A percentile compares a stretch with the other conserved stretches of the same genome.
These are phyloP conservation scores for Leucophenga montana DNA, from an alignment of 2,888 invertebrate species.

Conservation along the genomic window DNA sequence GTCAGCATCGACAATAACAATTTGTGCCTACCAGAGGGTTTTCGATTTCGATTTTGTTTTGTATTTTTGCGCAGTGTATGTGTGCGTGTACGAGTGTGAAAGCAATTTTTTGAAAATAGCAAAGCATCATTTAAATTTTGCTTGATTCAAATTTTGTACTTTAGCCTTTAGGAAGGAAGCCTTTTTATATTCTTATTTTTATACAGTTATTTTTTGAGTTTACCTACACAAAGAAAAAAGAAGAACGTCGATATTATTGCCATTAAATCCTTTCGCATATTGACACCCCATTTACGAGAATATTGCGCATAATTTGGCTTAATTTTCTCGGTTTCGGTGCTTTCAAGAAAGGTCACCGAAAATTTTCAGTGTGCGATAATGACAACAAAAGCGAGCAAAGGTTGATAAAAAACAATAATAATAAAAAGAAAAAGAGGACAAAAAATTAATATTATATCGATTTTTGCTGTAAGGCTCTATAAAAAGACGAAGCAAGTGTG, in stretches of 20 bases:
- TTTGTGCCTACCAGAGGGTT: not conserved
- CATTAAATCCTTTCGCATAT: conserved; percentile 16
- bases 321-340: conserved; percentile 4
- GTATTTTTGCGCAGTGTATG: too few species aligned
- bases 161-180: not conserved
- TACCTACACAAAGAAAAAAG: not conserved
- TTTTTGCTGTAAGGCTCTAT: not conserved
- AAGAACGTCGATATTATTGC: not conserved
- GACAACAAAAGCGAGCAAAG: not conserved
- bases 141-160: not conserved
- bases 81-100: too few species aligned
- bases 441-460: not conserved
- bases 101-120: too few species aligned
- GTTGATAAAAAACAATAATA: not conserved
- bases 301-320: conserved; percentile 13
- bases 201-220: not conserved
- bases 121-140: too few species aligned
- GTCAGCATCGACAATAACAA: conserved; percentile 1
- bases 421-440: conserved; percentile 1
- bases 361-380: not conserved
- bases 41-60: too few species aligned
- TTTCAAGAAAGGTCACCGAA: not conserved
- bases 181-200: not conserved
- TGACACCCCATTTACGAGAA: conserved; percentile 9
- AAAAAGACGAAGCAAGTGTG: too few species aligned